Base-by-base conservation (phyloP, 2,797 vertebrate species). In the Pseudopleuronectes americanus region DNA sequence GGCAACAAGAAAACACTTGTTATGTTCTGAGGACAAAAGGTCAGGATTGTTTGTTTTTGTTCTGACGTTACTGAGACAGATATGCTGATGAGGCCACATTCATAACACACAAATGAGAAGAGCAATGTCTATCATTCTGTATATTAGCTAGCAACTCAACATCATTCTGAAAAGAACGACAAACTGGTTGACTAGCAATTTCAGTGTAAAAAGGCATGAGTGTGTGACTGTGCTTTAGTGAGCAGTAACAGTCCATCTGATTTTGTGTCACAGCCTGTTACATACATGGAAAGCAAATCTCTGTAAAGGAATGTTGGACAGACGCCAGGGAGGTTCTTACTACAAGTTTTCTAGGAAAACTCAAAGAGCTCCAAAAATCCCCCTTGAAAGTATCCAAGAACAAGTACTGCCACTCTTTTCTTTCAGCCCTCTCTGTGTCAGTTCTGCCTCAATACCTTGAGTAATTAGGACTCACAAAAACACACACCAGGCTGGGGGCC, bases 271-370 rank as follows among this genome's bases (percentile, higher is more conserved):
- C 63, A 23, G 52, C 21, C 57, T 7, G 54, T 62, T 57, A 61
- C 61, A 89, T 65, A 10, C 54, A 66, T 84, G 66, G 61, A 83
- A 79, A 83, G 68, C 76, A 78, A 62, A 72, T 60, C 51, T 38
- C 19, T 75, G 54, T 33, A 12, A 64, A 70, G 57, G 58, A 87
- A 90, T 68, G 69, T 68, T 45, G 81, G 62, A 68, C 9, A 3
- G 36, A 13, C 6, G n/a, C 55, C 68, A 54, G 26, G 1, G 22
- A 53, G 8, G 54, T 41, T 53, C 60, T 73, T 4, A 21, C 67
- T 28, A 26, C 24, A 48, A 2, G 67, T 57, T 88, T 85, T 92
- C 83, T 73, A 87, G 84, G 91, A 92, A 92, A 90, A 58, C 5
- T 23, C 55, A 1, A 8, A 6, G 23, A 68, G 66, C 77, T 84